A percentile compares a stretch with the other conserved stretches of the same genome.
These are phyloP conservation scores for Florisuga fusca DNA, from an alignment of 2,797 vertebrate genomes.

Conservation along the genomic window DNA sequence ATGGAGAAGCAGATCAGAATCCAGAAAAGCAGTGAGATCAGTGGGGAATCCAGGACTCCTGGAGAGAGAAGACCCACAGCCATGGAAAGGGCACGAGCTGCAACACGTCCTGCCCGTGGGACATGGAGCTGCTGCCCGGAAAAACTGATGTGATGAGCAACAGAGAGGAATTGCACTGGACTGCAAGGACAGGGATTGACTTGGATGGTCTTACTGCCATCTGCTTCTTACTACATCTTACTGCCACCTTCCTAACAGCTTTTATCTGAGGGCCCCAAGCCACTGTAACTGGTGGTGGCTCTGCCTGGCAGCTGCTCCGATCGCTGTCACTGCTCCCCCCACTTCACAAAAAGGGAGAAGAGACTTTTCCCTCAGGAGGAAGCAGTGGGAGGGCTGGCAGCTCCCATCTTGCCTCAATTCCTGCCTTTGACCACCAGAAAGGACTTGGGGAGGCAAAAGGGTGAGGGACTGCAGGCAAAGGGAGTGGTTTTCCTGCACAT, in stretches of 20 bases:
- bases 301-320: background rate
- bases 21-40: constrained; percentile 93
- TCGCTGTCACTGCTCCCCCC: background rate
- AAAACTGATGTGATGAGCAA: background rate
- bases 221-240: background rate
- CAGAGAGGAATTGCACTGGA: background rate
- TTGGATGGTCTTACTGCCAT: background rate
- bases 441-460: background rate
- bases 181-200: background rate
- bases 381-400: background rate
- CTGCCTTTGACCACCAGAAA: background rate
- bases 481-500: background rate
- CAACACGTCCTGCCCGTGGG: accelerated
- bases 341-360: background rate
- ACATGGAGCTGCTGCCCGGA: background rate
- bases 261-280: background rate
- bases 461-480: background rate
- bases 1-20: constrained; percentile 89
- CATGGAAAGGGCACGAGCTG: background rate
- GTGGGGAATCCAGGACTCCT: constrained; percentile 89
- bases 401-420: background rate
- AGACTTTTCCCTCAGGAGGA: background rate
- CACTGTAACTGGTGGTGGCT: background rate
- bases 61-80: background rate
- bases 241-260: background rate